Conservation (phyloP, 2,113 vertebrate genomes). For the Notothenia rossii region DNA sequence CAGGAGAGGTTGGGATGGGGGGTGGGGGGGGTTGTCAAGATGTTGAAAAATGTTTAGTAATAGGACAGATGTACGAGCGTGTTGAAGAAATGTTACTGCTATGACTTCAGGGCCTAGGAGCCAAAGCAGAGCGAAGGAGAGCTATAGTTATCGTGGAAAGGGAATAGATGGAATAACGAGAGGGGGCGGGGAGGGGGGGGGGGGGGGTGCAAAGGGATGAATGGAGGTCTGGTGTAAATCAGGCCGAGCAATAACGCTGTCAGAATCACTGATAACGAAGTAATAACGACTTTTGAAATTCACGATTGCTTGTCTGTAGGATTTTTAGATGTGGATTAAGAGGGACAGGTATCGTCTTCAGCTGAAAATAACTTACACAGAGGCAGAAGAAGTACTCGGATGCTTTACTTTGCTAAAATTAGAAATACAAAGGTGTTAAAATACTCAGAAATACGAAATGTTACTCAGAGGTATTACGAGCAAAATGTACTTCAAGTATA, state of each 20-base stretch:
- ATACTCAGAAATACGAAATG: no score
- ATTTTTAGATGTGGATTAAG: no score
- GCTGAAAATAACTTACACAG: no score
- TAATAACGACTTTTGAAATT: background rate
- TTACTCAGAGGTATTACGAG: no score
- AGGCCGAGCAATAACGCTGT: no score
- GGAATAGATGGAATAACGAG: conserved; percentile 35
- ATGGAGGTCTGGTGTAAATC: conserved; percentile 35
- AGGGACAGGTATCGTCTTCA: no score
- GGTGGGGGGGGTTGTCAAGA: background rate
- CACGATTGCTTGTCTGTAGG: no score
- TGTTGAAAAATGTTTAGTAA: conserved; percentile 22
- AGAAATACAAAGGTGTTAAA: no score
- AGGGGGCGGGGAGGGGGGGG: background rate
- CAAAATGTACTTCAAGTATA: no score
- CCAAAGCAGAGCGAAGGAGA: conserved; percentile 40
- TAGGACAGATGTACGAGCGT: conserved; percentile 70
- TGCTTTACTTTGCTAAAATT: no score
- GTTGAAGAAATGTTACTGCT: conserved; percentile 77
- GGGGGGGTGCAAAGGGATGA: conserved; percentile 28
- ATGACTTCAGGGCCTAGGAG: conserved; percentile 68
- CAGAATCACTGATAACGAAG: background rate
- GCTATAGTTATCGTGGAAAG: background rate
- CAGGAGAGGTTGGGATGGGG: background rate
- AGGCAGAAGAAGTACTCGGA: no score